phyloP scores from a whole-genome alignment of 2,113 vertebrate genomes.

The Paradoxurus hermaphroditus region DNA sequence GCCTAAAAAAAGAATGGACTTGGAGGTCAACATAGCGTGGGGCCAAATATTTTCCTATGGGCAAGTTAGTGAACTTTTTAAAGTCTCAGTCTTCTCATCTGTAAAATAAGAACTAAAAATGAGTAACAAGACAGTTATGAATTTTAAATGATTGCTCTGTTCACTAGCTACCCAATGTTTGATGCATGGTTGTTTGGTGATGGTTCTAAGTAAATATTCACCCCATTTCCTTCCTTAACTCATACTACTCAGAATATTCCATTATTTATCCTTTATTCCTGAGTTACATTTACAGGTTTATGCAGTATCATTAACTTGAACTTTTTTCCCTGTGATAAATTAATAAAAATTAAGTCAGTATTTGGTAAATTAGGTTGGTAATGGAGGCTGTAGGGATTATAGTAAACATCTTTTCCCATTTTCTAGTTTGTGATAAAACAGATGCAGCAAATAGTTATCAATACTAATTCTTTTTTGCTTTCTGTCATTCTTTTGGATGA shows the following conservation, averaged over 20 bases:
- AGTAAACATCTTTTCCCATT: neutral
- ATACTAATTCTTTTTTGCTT: neutral
- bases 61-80: neutral
- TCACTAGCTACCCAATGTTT: neutral
- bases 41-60: neutral
- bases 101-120: neutral
- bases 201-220: slow-evolving; percentile 1
- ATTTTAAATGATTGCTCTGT: neutral
- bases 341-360: neutral
- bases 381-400: neutral
- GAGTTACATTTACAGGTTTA: neutral
- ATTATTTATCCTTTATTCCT: neutral
- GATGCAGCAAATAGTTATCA: neutral
- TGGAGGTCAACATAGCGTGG: neutral
- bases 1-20: neutral
- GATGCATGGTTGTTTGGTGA: neutral
- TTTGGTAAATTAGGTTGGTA: neutral
- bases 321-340: neutral
- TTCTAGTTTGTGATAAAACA: neutral
- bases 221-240: neutral
- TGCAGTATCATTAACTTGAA: neutral
- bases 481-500: neutral
- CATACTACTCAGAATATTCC: neutral
- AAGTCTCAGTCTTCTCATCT: neutral
- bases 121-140: neutral